Conservation (phyloP, 2,888 invertebrate species). For the Chrysopilus asiliformis region DNA sequence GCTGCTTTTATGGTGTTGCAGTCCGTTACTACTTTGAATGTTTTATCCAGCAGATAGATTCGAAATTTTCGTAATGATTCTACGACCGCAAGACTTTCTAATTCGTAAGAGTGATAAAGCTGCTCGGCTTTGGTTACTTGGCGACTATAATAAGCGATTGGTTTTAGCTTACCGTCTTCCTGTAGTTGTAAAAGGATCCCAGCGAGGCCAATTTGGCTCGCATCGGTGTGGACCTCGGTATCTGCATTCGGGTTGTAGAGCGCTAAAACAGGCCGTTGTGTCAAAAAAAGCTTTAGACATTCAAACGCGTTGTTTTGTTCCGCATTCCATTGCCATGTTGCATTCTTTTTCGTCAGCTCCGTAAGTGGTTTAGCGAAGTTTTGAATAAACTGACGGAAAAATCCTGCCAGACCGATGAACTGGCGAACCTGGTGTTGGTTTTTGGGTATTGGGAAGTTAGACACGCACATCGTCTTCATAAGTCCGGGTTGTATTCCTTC, state of each 20-base stretch:
- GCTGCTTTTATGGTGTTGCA: conserved; percentile 12
- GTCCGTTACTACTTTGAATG: conserved; percentile 21
- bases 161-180: conserved; percentile 10
- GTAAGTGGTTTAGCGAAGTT: too few species aligned
- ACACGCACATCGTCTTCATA: too few species aligned
- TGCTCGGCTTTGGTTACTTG: conserved; percentile 23
- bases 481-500: too few species aligned
- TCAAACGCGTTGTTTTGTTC: conserved; percentile 15
- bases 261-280: conserved; percentile 4
- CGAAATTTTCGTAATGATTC: conserved; percentile 19
- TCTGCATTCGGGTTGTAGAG: conserved; percentile 8
- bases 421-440: too few species aligned
- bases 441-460: too few species aligned
- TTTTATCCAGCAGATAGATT: conserved; percentile 18
- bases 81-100: conserved; percentile 29
- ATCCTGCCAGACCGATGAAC: too few species aligned
- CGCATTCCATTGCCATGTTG: too few species aligned
- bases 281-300: conserved; percentile 8
- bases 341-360: too few species aligned
- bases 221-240: conserved; percentile 19
- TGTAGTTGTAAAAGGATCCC: conserved; percentile 19
- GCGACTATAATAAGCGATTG: conserved; percentile 24
- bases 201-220: conserved; percentile 18
- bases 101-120: conserved; percentile 27
- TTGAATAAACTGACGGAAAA: too few species aligned